Evolutionary conservation across 1,140 invertebrate genomes (phyloP).

Genomic region (Macrosteles quadrilineatus): DNA sequence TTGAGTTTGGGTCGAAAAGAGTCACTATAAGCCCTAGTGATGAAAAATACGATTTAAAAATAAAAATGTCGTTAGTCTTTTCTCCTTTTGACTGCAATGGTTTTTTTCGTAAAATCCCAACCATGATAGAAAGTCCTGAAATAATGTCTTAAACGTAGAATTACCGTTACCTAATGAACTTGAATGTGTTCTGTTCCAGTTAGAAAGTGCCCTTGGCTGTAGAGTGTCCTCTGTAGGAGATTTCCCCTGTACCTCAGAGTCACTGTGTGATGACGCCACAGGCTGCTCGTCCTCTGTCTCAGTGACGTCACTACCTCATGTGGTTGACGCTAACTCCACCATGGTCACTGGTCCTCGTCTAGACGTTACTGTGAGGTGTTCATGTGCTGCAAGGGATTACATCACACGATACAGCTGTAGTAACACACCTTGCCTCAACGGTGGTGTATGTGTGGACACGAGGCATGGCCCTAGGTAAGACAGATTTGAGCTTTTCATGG

Average conservation of each 20-base stretch:
- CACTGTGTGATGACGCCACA: background rate
- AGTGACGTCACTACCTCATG: slow-evolving; percentile 73
- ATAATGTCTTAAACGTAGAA: too few species aligned
- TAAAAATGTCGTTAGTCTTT: too few species aligned
- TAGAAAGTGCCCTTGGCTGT: background rate
- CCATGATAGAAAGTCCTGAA: too few species aligned
- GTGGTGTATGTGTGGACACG: slow-evolving; percentile 87
- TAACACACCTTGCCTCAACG: slow-evolving; percentile 90
- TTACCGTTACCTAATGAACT: too few species aligned
- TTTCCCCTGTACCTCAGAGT: background rate
- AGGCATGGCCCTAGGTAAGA: slow-evolving; percentile 74
- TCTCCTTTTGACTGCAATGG: too few species aligned
- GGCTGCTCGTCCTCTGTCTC: background rate
- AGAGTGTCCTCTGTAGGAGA: background rate
- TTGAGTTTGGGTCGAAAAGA: too few species aligned
- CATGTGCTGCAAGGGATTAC: slow-evolving; percentile 87
- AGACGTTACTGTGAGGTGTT: slow-evolving; percentile 84
- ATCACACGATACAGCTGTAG: slow-evolving; percentile 85
- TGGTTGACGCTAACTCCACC: slow-evolving; percentile 96
- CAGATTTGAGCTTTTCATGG: background rate
- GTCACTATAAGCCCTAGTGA: too few species aligned
- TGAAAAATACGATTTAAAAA: too few species aligned
- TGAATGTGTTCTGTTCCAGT: background rate
- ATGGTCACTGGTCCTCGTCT: slow-evolving; percentile 89
- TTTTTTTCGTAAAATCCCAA: too few species aligned